Evolutionary conservation across 1,140 invertebrate genomes (phyloP), one percentile per base, ranked within the genome.

Genomic region (Achroia grisella): DNA sequence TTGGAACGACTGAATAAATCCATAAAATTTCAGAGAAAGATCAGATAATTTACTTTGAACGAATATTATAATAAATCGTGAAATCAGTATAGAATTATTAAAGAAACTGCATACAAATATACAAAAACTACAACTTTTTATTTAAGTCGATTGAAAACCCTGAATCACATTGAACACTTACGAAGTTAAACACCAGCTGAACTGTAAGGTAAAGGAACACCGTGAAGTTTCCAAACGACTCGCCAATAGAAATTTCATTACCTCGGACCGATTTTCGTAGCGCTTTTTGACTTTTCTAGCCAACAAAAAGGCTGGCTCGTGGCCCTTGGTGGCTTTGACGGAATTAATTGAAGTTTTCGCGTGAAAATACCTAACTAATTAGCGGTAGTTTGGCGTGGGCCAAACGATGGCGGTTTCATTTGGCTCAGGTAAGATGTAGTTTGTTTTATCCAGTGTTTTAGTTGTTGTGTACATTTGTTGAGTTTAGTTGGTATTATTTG

Each of bases 301-400:
- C 43, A 50, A 45, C 50, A 58, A 63, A 64, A 59, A 56, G 46
- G 50, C 44, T 11, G 44, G 34, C 46, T 32, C 15, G 39, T 35
- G 30, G 42, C 52, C 39, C 33, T 54, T 53, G 44, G 58, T 46
- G 46, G 60, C 49, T 64, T 63, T 67, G 54, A 59, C 47, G 54
- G 67, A 55, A 62, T 70, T 57, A 70, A 66, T 58, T 61, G 55
- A 70, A 70, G 63, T 70, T 62, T 63, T 63, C 57, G 46, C 52
- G 53, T 53, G 60, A 70, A 66, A 67, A 70, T 66, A 56, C 48
- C 56, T 51, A 70, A 64, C 66, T 70, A 67, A 70, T 70, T 70
- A 67, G 63, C 40, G 55, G 51, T 47, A 56, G 51, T 56, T 61
- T 36, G 50, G 57, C 41, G 14, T 39, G 11, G 34, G 42, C 23